These are phyloP conservation scores for Manduca sexta DNA, from an alignment of 1,140 invertebrate species.

Conservation along the genomic window DNA sequence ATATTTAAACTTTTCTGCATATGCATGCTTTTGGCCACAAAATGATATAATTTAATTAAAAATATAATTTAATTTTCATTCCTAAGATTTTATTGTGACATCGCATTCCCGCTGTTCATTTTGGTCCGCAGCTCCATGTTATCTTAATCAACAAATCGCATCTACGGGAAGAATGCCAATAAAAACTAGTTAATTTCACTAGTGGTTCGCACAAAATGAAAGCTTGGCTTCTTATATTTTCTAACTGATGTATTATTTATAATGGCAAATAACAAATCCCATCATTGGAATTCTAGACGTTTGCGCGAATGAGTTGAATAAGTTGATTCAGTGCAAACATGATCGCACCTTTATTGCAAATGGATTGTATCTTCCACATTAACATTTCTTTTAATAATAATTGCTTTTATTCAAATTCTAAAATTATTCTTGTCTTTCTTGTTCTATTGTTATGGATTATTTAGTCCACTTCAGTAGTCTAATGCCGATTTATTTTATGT, in stretches of 20 bases:
- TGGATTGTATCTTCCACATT: neutral
- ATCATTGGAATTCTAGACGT: constrained; percentile 56
- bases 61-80: too few relatives aligned
- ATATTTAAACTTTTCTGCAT: too few relatives aligned
- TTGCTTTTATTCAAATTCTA: too few relatives aligned
- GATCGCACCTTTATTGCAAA: neutral
- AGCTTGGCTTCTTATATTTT: constrained; percentile 52
- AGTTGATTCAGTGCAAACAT: constrained; percentile 36
- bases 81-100: too few relatives aligned
- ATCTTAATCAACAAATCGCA: constrained; percentile 13
- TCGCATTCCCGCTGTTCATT: too few relatives aligned
- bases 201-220: constrained; percentile 51
- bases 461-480: too few relatives aligned
- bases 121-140: neutral
- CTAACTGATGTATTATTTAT: constrained; percentile 63
- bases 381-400: too few relatives aligned
- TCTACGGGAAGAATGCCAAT: constrained; percentile 54
- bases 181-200: constrained; percentile 62
- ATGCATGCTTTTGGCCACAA: too few relatives aligned
- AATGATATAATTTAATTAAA: too few relatives aligned
- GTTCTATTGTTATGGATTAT: too few relatives aligned
- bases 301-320: constrained; percentile 54
- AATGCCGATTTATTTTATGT: too few relatives aligned
- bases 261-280: constrained; percentile 51
- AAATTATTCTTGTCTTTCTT: too few relatives aligned